Evolutionary conservation across 2,888 invertebrate species (phyloP), one percentile per base, ranked within the genome.

Genomic region (Drosophila limbata): DNA sequence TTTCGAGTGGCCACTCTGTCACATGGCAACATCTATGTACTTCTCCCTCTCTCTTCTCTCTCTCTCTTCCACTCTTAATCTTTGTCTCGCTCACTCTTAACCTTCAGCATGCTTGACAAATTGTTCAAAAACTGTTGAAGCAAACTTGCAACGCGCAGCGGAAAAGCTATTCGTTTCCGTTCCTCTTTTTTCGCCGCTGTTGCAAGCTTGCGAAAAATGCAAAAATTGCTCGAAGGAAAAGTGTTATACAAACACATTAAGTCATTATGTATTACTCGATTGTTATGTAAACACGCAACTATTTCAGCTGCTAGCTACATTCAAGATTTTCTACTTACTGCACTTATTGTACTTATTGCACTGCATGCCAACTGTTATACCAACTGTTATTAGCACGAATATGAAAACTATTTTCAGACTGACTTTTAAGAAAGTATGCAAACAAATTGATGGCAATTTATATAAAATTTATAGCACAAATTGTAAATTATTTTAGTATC

Each of bases 1-100:
- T 42, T 84, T 74, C 50, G 65, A 77, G 81, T 81, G 65, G 70
- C 74, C 82, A 74, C 82, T 84, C 60, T 60, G 77, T 59, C 61
- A 71, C 33, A 64, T 45, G 33, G 17, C 19, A 52, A 33, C 48
- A 55, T 17, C 50, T 15, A 55, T 17, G 44, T 15, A 19, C 50
- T 10, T 4, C 28, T 33, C 6, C 10, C 42, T 13, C 31, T 28
- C 17, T 3, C 4, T 3, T 28, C 17, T 3, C 4, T 3, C 21
- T 39, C 15, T 11, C 1, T 10, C 6, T n/a, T 1, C 25, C 1
- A 2, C 15, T 0, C 13, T 1, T 10, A 28, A n/a, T 47, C n/a
- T 13, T 13, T 15, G 11, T 6, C 19, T 13, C 17, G 17, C 5
- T 39, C 8, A 35, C 33, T 51, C 50, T 55, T 57, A 73, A 60